These are phyloP conservation scores for Horisme vitalbata DNA, from an alignment of 2,888 invertebrate species.

Conservation along the genomic window DNA sequence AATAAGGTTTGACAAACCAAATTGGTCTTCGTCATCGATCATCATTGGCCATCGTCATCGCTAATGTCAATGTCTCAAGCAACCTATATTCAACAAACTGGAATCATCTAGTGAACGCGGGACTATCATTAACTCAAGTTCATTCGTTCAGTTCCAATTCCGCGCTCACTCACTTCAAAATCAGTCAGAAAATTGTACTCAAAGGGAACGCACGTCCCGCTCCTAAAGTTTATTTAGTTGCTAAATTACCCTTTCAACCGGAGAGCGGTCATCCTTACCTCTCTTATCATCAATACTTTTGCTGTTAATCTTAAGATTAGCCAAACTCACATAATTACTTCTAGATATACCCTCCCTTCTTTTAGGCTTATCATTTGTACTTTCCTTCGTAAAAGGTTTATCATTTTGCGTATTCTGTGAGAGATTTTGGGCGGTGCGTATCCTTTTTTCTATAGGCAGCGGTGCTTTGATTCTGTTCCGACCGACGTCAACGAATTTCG, in stretches of 20 bases:
- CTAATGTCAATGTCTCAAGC: too few species aligned
- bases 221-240: too few species aligned
- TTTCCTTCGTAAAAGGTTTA: not conserved
- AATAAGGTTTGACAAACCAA: too few species aligned
- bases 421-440: constrained; percentile 12
- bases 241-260: constrained; percentile 60
- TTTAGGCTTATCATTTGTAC: constrained; percentile 35
- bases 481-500: constrained; percentile 55
- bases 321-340: constrained; percentile 75
- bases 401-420: not conserved
- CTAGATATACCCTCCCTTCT: constrained; percentile 64
- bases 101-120: too few species aligned
- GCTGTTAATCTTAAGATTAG: constrained; percentile 70
- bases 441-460: constrained; percentile 31
- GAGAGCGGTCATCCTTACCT: constrained; percentile 36
- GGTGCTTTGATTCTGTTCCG: constrained; percentile 59
- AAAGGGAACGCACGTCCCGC: too few species aligned
- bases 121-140: too few species aligned
- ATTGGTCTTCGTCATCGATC: too few species aligned
- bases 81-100: too few species aligned
- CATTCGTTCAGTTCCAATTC: too few species aligned
- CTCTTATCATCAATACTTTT: constrained; percentile 49
- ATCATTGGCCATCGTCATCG: too few species aligned
- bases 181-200: too few species aligned
- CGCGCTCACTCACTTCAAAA: too few species aligned